Conservation (phyloP, 2,797 vertebrate genomes). For the Coluber constrictor region DNA sequence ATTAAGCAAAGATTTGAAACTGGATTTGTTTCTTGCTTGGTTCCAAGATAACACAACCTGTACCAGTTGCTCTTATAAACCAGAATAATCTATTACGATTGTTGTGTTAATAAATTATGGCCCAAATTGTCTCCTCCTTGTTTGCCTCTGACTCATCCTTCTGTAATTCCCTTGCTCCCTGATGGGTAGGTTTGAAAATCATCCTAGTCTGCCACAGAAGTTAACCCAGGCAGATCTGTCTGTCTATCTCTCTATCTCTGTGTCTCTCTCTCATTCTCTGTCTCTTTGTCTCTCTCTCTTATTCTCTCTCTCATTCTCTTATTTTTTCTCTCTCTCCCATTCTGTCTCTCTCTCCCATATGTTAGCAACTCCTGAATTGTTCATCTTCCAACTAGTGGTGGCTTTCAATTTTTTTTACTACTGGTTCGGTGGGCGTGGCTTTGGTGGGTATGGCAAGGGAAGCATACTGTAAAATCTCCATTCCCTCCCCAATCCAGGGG, state of each 20-base stretch:
- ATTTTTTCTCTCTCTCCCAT: too few species aligned
- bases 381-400: neutral
- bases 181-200: slow-evolving; percentile 35
- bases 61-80: neutral
- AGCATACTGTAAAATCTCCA: too few species aligned
- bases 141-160: slow-evolving; percentile 19
- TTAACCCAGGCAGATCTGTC: neutral
- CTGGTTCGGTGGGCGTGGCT: too few species aligned
- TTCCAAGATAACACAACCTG: neutral
- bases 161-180: slow-evolving; percentile 7
- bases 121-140: neutral
- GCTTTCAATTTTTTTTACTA: too few species aligned
- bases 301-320: too few species aligned
- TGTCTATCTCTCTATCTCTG: neutral
- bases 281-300: too few species aligned
- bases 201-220: slow-evolving; percentile 5
- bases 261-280: too few species aligned
- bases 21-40: neutral
- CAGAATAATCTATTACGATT: neutral
- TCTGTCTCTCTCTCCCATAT: neutral
- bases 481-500: too few species aligned
- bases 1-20: neutral
- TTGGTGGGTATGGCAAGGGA: too few species aligned
- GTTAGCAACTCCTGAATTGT: neutral
- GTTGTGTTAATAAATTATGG: neutral